phyloP scores from a whole-genome alignment of 2,797 vertebrate species.

The Poliocrania exsul region DNA sequence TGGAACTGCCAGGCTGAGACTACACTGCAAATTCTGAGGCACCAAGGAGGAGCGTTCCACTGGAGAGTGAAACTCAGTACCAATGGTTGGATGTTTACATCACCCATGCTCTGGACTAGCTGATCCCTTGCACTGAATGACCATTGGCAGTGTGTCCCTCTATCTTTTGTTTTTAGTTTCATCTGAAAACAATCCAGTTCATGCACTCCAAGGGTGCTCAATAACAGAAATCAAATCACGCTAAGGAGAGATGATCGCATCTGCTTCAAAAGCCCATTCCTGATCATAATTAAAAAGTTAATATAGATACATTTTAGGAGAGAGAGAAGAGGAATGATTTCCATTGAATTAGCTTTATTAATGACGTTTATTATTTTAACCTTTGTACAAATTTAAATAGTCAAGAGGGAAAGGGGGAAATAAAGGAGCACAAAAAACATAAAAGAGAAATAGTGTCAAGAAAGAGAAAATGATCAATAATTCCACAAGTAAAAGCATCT shows the following conservation, averaged over 20 bases:
- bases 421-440: background rate
- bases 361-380: background rate
- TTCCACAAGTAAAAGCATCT: background rate
- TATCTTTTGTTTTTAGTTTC: background rate
- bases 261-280: background rate
- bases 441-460: background rate
- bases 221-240: background rate
- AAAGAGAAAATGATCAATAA: background rate
- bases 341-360: background rate
- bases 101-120: rapidly evolving
- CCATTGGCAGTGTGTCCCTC: background rate
- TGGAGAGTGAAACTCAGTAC: background rate
- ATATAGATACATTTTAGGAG: background rate
- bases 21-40: background rate
- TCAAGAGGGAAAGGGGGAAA: background rate
- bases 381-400: background rate
- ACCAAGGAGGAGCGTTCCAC: background rate
- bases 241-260: background rate
- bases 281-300: background rate
- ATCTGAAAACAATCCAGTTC: background rate
- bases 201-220: background rate
- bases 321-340: background rate
- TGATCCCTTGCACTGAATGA: background rate
- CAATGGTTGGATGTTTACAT: background rate
- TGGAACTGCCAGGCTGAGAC: background rate